Base-by-base conservation (phyloP, 1,140 invertebrate species). In the Atopsyche davidsoni region DNA sequence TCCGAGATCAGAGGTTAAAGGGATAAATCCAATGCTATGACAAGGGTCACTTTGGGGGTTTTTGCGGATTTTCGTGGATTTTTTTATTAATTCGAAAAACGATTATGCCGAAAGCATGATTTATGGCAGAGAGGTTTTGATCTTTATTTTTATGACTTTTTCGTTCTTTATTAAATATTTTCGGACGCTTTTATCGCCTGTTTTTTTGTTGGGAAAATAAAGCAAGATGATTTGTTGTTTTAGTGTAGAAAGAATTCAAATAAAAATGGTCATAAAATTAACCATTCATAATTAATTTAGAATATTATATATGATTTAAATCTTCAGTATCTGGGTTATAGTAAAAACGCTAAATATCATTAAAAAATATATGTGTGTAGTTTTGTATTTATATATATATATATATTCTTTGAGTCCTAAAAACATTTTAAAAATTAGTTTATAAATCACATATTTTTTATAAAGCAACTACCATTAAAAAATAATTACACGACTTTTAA, bases 21-120 rank as follows among this genome's bases (percentile, higher is more conserved):
- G 50, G 34, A 52, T 52, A 52, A 52, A 52, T 52, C 43, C 21
- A 35, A 19, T 24, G n/a, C 25, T 52, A 52, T 52, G 50, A 52
- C 50, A 52, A 46, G 50, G 50, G 50, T 46, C 42, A 46, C 32
- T 46, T 24, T 11, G 13, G 19, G 10, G 38, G 49, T 44, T 51
- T 51, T 45, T 45, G 35, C 14, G 17, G 17, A 11, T 17, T 19
- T 7, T 40, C 22, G 11, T 19, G 3, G 11, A 11, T 42, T 18
- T 18, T 4, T 22, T 31, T 46, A 46, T 46, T 46, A 46, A 46
- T 46, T 46, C 18, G 35, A 18, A 3, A 7, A 41, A 41, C 11
- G 39, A 21, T 21, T 21, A 16, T 21, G 39, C 23, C 14, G 44
- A 46, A 34, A 36, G 19, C 23, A 18, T 46, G 44, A 46, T 46